Evolutionary conservation across 2,888 invertebrate species (phyloP), one percentile per base, ranked within the genome.

Genomic region (Andrena bucephala): DNA sequence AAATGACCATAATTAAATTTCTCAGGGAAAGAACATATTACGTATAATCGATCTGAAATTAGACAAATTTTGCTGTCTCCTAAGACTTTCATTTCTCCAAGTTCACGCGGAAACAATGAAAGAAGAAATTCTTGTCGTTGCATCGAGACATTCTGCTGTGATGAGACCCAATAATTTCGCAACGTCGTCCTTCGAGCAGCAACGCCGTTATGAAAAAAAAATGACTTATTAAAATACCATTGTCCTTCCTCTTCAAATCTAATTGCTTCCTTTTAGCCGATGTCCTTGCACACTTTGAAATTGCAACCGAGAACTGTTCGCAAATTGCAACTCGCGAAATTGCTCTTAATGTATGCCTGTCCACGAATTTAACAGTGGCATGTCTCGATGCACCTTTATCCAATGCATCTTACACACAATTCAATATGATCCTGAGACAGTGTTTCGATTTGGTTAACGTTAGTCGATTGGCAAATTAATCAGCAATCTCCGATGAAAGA

Each of bases 141-240:
- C 50, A 52, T 10, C 24, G 29, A 36, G 57, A 65, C 71, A 54
- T 77, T 76, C 60, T 78, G 33, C 52, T 8, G 65, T 65, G 79
- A 87, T 83, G 66, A 71, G 63, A 20, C 62, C 74, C 29, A 71
- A 79, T 77, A 81, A 84, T 88, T 87, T 86, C 81, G 67, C 73
- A 80, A 88, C 50, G 50, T 73, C 13, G 82, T 68, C 88, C 87
- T 86, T 87, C 82, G 70, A 52, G 36, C 10, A 13, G 36, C 71
- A 65, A 62, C 59, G 73, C 78, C 65, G 77, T 86, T 87, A 80
- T 59, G 68, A 59, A 60, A 72, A 65, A 65, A 74, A 81, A 85
- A 62, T 33, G 59, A 77, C 83, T 79, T 48, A 71, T 74, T 80
- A 48, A 66, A 68, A 63, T 54, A 77, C 84, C 71, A 74, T 83